phyloP scores from a whole-genome alignment of 2,888 invertebrate genomes.

The Drosophila koepferae region DNA sequence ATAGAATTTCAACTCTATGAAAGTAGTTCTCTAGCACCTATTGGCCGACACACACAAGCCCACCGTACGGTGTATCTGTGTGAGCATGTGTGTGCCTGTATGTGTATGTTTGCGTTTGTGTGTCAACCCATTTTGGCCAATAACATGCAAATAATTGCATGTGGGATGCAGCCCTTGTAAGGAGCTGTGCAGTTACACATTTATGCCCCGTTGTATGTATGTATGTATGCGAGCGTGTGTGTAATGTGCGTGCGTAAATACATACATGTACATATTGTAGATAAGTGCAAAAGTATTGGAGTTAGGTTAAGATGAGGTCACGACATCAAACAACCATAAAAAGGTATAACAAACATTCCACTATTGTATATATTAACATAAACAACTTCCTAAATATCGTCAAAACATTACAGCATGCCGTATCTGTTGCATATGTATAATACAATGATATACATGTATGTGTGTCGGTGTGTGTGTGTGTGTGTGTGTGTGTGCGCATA shows the following conservation, averaged over 20 bases:
- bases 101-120: conserved; percentile 5
- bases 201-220: neutral
- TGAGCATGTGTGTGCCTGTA: neutral
- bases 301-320: conserved; percentile 48
- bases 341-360: conserved; percentile 11
- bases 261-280: neutral
- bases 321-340: conserved; percentile 10
- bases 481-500: neutral
- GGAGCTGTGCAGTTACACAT: conserved; percentile 31
- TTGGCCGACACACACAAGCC: conserved; percentile 6
- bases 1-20: conserved; percentile 37
- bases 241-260: neutral
- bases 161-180: conserved; percentile 56
- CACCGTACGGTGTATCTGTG: neutral
- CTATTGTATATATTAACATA: conserved; percentile 7
- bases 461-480: neutral
- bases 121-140: conserved; percentile 13
- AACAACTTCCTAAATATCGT: conserved; percentile 9
- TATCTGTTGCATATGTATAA: conserved; percentile 15
- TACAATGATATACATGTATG: neutral
- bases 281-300: conserved; percentile 7
- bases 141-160: conserved; percentile 35
- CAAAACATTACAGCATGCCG: neutral
- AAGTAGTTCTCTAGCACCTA: conserved; percentile 41
- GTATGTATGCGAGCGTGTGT: conserved; percentile 1